These are phyloP conservation scores for Pachliopta kotzebuea DNA, from an alignment of 2,888 invertebrate genomes.

Conservation along the genomic window DNA sequence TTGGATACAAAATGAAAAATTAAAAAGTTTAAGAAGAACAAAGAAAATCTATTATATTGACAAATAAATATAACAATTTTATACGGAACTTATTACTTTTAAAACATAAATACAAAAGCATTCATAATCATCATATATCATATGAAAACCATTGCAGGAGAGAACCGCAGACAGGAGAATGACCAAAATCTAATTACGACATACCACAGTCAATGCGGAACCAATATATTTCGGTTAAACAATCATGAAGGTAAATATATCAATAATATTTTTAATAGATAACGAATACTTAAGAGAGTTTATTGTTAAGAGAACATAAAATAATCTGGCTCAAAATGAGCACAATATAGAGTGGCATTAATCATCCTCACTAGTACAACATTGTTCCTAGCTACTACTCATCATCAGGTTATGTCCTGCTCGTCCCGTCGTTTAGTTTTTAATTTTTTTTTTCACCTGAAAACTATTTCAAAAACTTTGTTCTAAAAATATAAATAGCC, in stretches of 20 bases:
- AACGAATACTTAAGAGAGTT: too few species aligned
- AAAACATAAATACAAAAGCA: constrained; percentile 13
- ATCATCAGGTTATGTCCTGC: not conserved
- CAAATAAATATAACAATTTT: not conserved
- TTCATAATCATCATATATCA: constrained; percentile 18
- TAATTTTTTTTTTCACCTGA: not conserved
- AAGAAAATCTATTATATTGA: too few species aligned
- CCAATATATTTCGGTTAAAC: constrained; percentile 59
- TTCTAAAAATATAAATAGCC: not conserved
- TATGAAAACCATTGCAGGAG: constrained; percentile 40
- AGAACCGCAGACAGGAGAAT: constrained; percentile 45
- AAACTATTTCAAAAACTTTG: not conserved
- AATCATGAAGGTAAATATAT: constrained; percentile 45
- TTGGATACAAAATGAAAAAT: not conserved
- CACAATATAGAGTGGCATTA: too few species aligned
- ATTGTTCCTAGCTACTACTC: too few species aligned
- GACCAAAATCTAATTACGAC: constrained; percentile 58
- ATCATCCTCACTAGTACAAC: too few species aligned
- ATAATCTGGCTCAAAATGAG: too few species aligned
- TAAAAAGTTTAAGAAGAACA: not conserved
- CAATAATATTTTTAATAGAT: too few species aligned
- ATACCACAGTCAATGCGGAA: constrained; percentile 45
- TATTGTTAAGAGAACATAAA: too few species aligned
- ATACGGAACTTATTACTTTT: not conserved
- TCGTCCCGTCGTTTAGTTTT: not conserved